Conservation (phyloP, 2,888 invertebrate genomes). For the Acanthosoma haemorrhoidale region DNA sequence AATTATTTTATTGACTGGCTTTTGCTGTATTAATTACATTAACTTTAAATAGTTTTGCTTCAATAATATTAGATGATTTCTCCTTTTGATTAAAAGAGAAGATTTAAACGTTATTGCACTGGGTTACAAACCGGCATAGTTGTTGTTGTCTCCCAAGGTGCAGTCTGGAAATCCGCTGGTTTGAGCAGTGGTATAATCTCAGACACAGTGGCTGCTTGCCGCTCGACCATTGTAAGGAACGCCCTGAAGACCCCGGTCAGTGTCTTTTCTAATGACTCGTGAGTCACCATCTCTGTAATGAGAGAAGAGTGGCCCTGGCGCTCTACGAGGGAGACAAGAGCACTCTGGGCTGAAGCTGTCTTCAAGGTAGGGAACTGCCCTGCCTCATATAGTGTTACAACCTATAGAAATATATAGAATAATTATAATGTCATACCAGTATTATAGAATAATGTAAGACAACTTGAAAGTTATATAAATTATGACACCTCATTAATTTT, state of each 20-base stretch:
- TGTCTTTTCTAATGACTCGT: slow-evolving; percentile 70
- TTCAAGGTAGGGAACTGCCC: slow-evolving; percentile 72
- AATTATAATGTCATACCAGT: too few relatives aligned
- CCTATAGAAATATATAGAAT: slow-evolving; percentile 38
- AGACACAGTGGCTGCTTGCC: slow-evolving; percentile 73
- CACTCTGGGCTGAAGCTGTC: slow-evolving; percentile 77
- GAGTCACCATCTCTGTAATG: slow-evolving; percentile 74
- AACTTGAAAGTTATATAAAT: too few relatives aligned
- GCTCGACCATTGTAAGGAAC: slow-evolving; percentile 78
- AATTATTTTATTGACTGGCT: too few relatives aligned
- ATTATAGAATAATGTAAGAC: too few relatives aligned
- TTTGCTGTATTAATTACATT: too few relatives aligned
- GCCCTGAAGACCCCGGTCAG: slow-evolving; percentile 77
- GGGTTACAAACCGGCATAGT: slow-evolving; percentile 55
- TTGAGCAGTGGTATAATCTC: slow-evolving; percentile 76
- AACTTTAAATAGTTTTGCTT: too few relatives aligned
- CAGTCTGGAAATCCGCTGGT: slow-evolving; percentile 75
- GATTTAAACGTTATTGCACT: too few relatives aligned
- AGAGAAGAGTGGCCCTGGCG: slow-evolving; percentile 74
- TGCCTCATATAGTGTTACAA: slow-evolving; percentile 59
- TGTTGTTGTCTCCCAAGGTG: slow-evolving; percentile 73
- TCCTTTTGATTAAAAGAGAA: too few relatives aligned
- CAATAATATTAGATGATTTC: too few relatives aligned
- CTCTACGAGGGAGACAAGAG: slow-evolving; percentile 76
- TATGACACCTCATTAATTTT: too few relatives aligned